A percentile compares a stretch with the other conserved stretches of the same genome.
phyloP scores from a whole-genome alignment of 2,113 vertebrate genomes.

The Trematomus loennbergii region DNA sequence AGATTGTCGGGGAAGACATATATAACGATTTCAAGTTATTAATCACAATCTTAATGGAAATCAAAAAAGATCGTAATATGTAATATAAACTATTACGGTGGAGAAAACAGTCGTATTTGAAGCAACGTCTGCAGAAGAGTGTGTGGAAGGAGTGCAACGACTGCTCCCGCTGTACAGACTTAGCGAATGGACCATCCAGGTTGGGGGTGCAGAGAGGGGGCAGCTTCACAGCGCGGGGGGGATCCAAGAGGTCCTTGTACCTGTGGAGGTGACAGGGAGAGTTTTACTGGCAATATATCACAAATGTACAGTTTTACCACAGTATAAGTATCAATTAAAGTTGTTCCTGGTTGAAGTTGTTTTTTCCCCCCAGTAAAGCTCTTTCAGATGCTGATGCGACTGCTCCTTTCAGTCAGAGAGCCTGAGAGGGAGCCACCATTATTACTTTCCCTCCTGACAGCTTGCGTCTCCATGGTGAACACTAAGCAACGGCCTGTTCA shows the following conservation, averaged over 20 bases:
- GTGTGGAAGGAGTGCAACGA: conserved; percentile 98
- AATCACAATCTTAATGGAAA: neutral
- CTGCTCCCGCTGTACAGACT: conserved; percentile 97
- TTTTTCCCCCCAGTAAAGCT: conserved; percentile 20
- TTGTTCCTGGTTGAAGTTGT: neutral
- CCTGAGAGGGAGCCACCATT: conserved; percentile 66
- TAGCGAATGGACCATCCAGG: conserved; percentile 95
- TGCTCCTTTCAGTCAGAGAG: conserved; percentile 54
- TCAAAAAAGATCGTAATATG: neutral
- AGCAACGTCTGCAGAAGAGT: conserved; percentile 97
- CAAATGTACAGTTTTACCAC: neutral
- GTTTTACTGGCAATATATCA: neutral
- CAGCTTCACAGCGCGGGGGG: conserved; percentile 89
- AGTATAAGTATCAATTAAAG: neutral
- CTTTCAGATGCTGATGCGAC: conserved; percentile 69
- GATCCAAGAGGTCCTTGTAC: conserved; percentile 94
- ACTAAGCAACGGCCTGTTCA: conserved; percentile 69
- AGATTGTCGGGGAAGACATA: too few relatives aligned
- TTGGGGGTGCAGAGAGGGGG: conserved; percentile 97
- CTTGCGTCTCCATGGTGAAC: conserved; percentile 75
- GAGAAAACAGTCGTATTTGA: conserved; percentile 99
- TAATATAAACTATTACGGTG: conserved; percentile 86
- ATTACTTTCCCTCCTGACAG: conserved; percentile 65
- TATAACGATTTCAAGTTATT: too few relatives aligned
- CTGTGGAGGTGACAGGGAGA: conserved; percentile 72